Evolutionary conservation across 2,888 invertebrate genomes (phyloP), one percentile per base, ranked within the genome.

Genomic region (Rhaphigaster nebulosa): DNA sequence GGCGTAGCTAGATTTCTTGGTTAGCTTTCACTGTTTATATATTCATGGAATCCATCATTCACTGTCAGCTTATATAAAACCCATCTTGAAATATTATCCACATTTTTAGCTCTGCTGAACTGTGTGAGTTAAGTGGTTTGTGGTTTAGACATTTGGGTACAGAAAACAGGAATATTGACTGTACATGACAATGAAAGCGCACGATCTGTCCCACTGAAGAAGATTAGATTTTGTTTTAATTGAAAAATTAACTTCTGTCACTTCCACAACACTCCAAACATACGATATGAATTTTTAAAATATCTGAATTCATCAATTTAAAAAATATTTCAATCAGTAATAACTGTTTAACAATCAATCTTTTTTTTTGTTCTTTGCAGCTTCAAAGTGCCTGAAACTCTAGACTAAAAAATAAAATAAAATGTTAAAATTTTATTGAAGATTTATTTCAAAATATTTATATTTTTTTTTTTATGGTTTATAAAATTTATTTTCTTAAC

Each of bases 41-140:
- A 76, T 76, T 76, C 70, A 76, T 76, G 70, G 70, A 76, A 76
- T 76, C 70, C 70, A 34, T 34, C 70, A 76, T 76, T 76, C 70
- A 76, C 20, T 76, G 70, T 18, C 70, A 29, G 70, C 34, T 76
- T 76, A 76, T 20, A 76, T 76, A 76, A 76, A 76, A 76, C 38
- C 70, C 70, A 23, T 76, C 20, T 34, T 38, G 70, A 76, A 76
- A 76, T 76, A 76, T 76, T 76, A 76, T 38, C 70, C 70, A 23
- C 70, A 76, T 76, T 76, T 38, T 8, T 38, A 8, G 20, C 70
- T 76, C 20, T 38, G 38, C 20, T 38, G 38, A 76, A 38, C 70
- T 76, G 34, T 20, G 70, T 76, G 38, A 65, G 70, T 23, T 8
- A 76, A 76, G 70, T 38, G 70, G 70, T 38, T 76, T 34, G 70